Conservation (phyloP, 2,888 invertebrate genomes). For the Marronus borbonicus region DNA sequence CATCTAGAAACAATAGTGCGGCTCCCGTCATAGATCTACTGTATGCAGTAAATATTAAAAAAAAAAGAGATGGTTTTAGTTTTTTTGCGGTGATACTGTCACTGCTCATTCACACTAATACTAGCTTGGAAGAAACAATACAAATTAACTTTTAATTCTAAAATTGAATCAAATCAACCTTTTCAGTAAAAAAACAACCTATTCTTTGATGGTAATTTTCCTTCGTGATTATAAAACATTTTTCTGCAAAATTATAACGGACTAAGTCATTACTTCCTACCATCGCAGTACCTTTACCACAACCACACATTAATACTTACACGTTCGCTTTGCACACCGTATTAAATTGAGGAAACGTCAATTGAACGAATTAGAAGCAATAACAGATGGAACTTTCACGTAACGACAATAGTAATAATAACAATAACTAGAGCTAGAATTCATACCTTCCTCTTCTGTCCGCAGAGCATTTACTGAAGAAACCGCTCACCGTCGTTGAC, state of each 20-base stretch:
- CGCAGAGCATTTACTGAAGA: conserved; percentile 87
- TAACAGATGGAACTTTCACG: conserved; percentile 1
- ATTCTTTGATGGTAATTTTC: no score
- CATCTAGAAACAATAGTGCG: no score
- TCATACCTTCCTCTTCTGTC: conserved; percentile 55
- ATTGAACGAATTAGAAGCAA: conserved; percentile 62
- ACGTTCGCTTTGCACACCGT: background rate
- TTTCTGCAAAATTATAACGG: background rate
- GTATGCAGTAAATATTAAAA: no score
- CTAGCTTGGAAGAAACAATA: no score
- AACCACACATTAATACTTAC: background rate
- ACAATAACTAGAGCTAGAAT: conserved; percentile 3
- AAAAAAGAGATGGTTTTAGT: no score
- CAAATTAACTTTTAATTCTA: no score
- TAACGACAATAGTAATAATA: background rate
- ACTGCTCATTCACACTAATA: no score
- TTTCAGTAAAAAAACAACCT: no score
- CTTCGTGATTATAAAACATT: background rate
- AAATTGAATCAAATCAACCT: no score
- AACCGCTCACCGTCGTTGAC: conserved; percentile 88
- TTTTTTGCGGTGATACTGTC: no score
- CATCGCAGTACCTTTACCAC: background rate
- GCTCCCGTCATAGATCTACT: no score
- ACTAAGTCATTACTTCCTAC: background rate
- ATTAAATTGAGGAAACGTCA: conserved; percentile 65